A percentile compares a stretch with the other conserved stretches of the same genome.
Conservation (phyloP, 2,113 vertebrate genomes). For the Notarius quadriscutis region DNA sequence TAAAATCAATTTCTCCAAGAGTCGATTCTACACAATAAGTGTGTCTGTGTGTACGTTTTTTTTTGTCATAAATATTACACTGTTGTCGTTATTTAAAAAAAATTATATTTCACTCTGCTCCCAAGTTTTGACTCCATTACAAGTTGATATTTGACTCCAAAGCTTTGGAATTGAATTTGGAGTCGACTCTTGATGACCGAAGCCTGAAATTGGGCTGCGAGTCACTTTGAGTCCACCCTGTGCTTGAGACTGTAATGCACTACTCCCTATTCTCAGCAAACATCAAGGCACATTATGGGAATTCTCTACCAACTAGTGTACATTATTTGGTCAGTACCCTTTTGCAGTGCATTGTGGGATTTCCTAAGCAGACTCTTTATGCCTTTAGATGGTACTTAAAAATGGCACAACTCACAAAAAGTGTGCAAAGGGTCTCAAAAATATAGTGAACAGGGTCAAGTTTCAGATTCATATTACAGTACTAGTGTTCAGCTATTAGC, state of each 20-base stretch:
- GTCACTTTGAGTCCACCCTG: neutral
- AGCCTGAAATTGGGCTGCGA: neutral
- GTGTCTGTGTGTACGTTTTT: too few species aligned
- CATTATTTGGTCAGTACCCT: neutral
- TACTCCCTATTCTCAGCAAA: neutral
- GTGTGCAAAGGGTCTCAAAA: neutral
- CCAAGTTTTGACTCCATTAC: neutral
- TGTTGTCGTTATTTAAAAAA: neutral
- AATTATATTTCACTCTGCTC: neutral
- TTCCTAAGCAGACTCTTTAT: neutral
- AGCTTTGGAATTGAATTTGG: neutral
- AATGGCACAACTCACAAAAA: neutral
- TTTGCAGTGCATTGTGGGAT: neutral
- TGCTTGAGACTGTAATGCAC: neutral
- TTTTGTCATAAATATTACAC: too few species aligned
- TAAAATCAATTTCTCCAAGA: neutral
- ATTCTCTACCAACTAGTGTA: neutral
- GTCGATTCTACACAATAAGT: neutral
- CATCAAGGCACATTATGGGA: neutral
- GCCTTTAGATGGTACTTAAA: neutral
- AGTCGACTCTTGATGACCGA: neutral
- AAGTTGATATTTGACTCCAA: neutral
- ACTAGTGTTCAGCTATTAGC: neutral
- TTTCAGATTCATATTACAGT: neutral
- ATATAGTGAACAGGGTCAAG: neutral